phyloP scores from a whole-genome alignment of 1,140 invertebrate genomes.

The Drosophila ficusphila region DNA sequence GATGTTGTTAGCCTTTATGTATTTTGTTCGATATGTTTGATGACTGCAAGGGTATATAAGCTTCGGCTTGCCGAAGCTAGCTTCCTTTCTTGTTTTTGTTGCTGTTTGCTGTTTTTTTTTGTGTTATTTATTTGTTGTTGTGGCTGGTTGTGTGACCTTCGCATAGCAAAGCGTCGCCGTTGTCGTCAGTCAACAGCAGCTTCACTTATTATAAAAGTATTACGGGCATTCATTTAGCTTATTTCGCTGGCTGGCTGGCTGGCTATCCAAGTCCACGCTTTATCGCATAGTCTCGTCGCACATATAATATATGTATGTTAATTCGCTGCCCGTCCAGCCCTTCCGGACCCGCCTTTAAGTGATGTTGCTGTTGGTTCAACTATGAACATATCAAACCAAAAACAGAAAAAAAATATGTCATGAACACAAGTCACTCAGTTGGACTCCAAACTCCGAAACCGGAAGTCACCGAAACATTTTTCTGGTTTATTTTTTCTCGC shows the following conservation, averaged over 20 bases:
- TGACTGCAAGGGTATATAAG: no score
- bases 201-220: conserved; percentile 72
- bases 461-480: conserved; percentile 50
- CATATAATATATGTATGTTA: no score
- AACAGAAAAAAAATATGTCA: no score
- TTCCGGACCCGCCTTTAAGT: background rate
- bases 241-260: conserved; percentile 57
- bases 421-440: conserved; percentile 14
- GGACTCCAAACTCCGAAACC: conserved; percentile 41
- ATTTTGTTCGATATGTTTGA: no score
- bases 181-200: conserved; percentile 58
- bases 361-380: conserved; percentile 13
- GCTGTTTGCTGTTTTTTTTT: no score
- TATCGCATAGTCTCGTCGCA: conserved; percentile 69
- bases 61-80: no score
- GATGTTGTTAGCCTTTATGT: no score
- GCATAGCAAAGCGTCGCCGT: conserved; percentile 73
- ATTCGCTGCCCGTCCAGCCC: conserved; percentile 37
- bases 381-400: no score
- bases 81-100: no score
- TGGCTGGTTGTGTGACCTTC: conserved; percentile 63
- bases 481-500: conserved; percentile 17
- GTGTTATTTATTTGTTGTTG: conserved; percentile 24
- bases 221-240: conserved; percentile 55
- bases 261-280: conserved; percentile 76